phyloP scores from a whole-genome alignment of 2,113 vertebrate genomes.

The Podocnemis expansa region DNA sequence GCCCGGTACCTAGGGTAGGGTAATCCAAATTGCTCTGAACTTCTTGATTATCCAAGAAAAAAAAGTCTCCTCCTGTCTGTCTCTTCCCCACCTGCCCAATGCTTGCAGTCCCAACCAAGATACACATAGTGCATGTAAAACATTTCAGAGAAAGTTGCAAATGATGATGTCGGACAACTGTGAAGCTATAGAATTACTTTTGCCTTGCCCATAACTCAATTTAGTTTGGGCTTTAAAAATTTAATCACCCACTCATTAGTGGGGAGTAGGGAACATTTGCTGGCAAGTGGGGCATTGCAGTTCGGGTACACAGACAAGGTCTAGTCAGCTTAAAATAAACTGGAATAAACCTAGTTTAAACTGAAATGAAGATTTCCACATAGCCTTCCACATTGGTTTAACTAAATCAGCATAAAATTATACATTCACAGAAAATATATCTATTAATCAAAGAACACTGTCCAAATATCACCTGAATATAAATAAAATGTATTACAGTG shows the following conservation, averaged over 20 bases:
- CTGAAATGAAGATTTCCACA: not conserved
- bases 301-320: not conserved
- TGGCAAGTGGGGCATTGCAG: not conserved
- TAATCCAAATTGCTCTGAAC: not conserved
- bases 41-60: not conserved
- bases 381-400: not conserved
- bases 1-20: not conserved
- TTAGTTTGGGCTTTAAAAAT: not conserved
- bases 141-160: not conserved
- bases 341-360: not conserved
- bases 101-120: not conserved
- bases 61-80: not conserved
- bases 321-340: not conserved
- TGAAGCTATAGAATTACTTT: not conserved
- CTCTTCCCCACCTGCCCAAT: not conserved
- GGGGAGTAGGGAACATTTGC: not conserved
- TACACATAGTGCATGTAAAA: not conserved
- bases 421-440: not conserved
- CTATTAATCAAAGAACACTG: not conserved
- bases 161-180: not conserved
- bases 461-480: not conserved
- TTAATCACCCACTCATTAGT: not conserved
- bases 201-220: not conserved
- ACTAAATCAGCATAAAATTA: not conserved
- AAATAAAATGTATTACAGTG: not conserved